These are phyloP conservation scores for Glyphotaelius pellucidus DNA, from an alignment of 2,888 invertebrate genomes.

Conservation along the genomic window DNA sequence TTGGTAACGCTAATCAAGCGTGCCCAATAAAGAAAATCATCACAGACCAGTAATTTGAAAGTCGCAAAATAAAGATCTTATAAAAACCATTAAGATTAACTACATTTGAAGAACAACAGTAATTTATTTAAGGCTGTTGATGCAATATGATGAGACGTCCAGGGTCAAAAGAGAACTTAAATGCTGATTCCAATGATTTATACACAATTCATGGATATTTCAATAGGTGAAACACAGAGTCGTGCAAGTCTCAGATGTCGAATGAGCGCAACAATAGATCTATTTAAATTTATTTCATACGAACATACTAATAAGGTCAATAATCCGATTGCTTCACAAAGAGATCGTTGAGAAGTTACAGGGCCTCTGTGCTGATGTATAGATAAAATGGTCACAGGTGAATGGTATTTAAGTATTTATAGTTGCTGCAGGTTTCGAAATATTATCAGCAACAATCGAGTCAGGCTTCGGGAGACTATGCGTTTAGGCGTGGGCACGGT, in stretches of 20 bases:
- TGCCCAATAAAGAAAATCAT: not conserved
- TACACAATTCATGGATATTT: not conserved
- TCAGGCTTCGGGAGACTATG: conserved; percentile 11
- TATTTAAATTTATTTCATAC: conserved; percentile 23
- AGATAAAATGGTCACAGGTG: conserved; percentile 43
- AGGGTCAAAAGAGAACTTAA: not conserved
- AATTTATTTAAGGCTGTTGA: not conserved
- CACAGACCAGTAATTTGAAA: conserved; percentile 13
- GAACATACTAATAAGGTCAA: conserved; percentile 39
- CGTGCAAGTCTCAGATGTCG: conserved; percentile 2
- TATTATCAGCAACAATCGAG: conserved; percentile 41
- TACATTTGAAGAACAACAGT: not conserved
- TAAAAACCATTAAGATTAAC: not conserved
- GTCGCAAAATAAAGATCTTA: not conserved
- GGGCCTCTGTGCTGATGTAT: conserved; percentile 20
- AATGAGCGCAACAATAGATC: conserved; percentile 34
- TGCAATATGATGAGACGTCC: not conserved
- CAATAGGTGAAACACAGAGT: conserved; percentile 19
- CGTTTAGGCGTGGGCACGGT: conserved; percentile 39
- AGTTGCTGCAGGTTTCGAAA: conserved; percentile 45
- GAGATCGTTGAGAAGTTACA: conserved; percentile 43
- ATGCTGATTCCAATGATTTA: not conserved
- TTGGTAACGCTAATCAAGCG: conserved; percentile 14
- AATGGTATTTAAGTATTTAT: conserved; percentile 41
- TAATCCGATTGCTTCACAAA: conserved; percentile 43